Conservation (phyloP, 1,140 invertebrate genomes). For the Dolichoris vasculosae region DNA sequence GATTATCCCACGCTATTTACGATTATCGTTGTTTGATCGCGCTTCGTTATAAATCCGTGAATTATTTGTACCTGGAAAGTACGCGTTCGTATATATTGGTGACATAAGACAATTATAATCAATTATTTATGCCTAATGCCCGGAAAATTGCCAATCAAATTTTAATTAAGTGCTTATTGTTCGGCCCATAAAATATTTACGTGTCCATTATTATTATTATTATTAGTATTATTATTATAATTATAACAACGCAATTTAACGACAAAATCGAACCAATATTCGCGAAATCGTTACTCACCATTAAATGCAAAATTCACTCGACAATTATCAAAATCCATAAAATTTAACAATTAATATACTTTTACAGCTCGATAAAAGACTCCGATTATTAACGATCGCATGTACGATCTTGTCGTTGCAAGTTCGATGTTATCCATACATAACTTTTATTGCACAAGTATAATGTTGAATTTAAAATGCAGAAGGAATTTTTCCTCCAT, state of each 20-base stretch:
- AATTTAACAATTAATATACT: background rate
- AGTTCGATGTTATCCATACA: no score
- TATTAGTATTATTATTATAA: no score
- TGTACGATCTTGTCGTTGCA: background rate
- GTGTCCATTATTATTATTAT: background rate
- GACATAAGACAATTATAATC: constrained; percentile 5
- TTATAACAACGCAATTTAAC: background rate
- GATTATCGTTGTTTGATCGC: background rate
- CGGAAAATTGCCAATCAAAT: background rate
- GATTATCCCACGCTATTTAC: background rate
- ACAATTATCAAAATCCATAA: background rate
- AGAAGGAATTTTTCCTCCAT: background rate
- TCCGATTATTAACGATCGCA: background rate
- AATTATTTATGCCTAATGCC: background rate
- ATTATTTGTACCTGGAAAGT: background rate
- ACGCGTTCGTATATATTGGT: background rate
- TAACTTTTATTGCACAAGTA: background rate
- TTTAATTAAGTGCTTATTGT: background rate
- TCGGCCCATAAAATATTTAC: background rate
- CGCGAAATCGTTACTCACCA: background rate
- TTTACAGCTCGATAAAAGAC: background rate
- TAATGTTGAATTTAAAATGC: background rate
- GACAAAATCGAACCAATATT: background rate
- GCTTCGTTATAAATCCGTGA: constrained; percentile 14
- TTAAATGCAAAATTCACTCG: background rate